These are phyloP conservation scores for Amphiduros pacificus DNA, from an alignment of 2,888 invertebrate genomes.

Conservation along the genomic window DNA sequence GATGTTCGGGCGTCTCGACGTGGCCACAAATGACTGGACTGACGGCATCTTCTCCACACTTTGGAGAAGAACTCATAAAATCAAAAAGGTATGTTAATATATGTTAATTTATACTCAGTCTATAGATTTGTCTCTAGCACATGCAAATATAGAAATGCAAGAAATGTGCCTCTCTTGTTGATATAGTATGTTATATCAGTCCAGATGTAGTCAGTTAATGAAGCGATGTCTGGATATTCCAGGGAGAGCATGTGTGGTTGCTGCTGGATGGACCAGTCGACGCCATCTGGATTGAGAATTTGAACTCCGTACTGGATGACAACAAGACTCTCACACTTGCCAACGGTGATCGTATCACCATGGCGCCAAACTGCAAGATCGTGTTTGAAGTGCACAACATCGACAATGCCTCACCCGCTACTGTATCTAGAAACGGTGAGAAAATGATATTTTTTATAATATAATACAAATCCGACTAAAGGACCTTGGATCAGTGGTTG, in stretches of 20 bases:
- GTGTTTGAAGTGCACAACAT: conserved; percentile 62
- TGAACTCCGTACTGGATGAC: conserved; percentile 62
- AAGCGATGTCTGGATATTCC: not conserved
- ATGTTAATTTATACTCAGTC: no score
- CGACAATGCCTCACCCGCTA: conserved; percentile 61
- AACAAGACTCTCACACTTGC: conserved; percentile 61
- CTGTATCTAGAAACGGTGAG: conserved; percentile 61
- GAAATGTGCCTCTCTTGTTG: no score
- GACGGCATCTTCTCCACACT: conserved; percentile 96
- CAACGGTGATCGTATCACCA: conserved; percentile 61
- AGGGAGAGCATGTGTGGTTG: conserved; percentile 60
- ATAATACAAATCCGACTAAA: no score
- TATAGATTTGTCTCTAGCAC: no score
- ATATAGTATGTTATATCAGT: no score
- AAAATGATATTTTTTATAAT: no score
- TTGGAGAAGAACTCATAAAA: conserved; percentile 92
- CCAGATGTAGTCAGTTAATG: no score
- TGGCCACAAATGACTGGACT: conserved; percentile 98
- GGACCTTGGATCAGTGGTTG: no score
- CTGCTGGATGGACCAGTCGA: conserved; percentile 61
- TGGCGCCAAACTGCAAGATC: conserved; percentile 60
- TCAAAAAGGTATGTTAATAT: conserved; percentile 67
- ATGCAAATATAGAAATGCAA: no score
- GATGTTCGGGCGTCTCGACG: conserved; percentile 96
- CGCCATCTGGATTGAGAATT: conserved; percentile 62